phyloP scores from a whole-genome alignment of 2,888 invertebrate genomes.

The Microctonus aethiopoides region DNA sequence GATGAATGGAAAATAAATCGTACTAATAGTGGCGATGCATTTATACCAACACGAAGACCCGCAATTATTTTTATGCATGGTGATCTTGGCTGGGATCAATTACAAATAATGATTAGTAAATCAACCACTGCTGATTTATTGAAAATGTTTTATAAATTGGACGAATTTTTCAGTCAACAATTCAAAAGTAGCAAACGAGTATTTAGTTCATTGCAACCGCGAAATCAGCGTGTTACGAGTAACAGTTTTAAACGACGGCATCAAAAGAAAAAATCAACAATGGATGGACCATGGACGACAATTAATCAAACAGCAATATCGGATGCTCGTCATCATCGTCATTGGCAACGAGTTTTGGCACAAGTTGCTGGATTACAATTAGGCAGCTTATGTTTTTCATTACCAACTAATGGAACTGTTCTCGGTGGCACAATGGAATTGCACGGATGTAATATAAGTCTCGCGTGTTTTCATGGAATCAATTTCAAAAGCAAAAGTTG shows the following conservation, averaged over 20 bases:
- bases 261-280: conserved; percentile 63
- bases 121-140: conserved; percentile 96
- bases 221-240: conserved; percentile 61
- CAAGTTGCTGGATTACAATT: conserved; percentile 85
- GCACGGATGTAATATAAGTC: conserved; percentile 88
- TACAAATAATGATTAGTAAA: conserved; percentile 96
- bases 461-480: conserved; percentile 97
- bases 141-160: conserved; percentile 96
- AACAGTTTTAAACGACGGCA: conserved; percentile 59
- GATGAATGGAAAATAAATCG: conserved; percentile 88
- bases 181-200: conserved; percentile 95
- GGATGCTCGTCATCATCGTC: conserved; percentile 86
- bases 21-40: conserved; percentile 67
- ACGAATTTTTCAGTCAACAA: conserved; percentile 98
- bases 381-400: conserved; percentile 76
- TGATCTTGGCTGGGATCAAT: conserved; percentile 92
- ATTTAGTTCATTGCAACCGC: conserved; percentile 78
- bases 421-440: conserved; percentile 90
- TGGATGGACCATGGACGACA: conserved; percentile 61
- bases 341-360: conserved; percentile 91
- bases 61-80: conserved; percentile 93
- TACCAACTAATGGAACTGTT: conserved; percentile 80
- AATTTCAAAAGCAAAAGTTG: conserved; percentile 96
- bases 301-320: conserved; percentile 66
- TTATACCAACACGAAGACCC: conserved; percentile 78